Evolutionary conservation across 2,797 vertebrate genomes (phyloP), one percentile per base, ranked within the genome.

Genomic region (Clamator glandarius): DNA sequence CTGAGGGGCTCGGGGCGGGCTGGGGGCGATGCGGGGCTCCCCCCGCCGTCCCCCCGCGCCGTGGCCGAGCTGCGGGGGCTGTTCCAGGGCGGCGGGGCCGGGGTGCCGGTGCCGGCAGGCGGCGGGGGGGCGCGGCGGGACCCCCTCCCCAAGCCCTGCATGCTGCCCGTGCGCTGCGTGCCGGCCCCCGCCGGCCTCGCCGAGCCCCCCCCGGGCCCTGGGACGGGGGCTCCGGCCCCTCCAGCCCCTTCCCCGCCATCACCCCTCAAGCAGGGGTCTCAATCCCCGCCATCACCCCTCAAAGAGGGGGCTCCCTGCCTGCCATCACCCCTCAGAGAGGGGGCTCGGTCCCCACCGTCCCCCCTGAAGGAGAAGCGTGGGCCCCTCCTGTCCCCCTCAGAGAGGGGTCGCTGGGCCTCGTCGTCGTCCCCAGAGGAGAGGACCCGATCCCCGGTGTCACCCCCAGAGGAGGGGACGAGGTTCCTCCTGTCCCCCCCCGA

Each of bases 1-100:
- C n/a, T n/a, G n/a, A n/a, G n/a, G n/a, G n/a, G 96, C 97, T 55
- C 96, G 89, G 59, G 98, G 98, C 12, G 99, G 99, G 4, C 94
- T 96, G 84, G 62, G 20, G 51, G 6, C 48, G 31, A 24, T 10
- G 9, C 12, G 59, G 16, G 3, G 61, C 19, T 13, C 36, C 41
- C 35, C 28, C 28, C 33, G 42, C 61, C 62, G 0, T 42, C 42
- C 42, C 42, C 42, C 42, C 66, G 67, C 52, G 76, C 93, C 5
- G 95, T 96, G 35, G 42, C 91, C 12, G 84, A 95, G 87, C 62
- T 96, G 81, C 94, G 92, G 33, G 91, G 14, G 4, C 31, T 92
- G 31, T 96, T 96, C 55, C 96, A 96, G 33, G 64, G 77, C 9
- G 69, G 41, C 3, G 51, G 50, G 2, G 69, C 44, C 2, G 76